Base-by-base conservation (phyloP, 2,113 vertebrate species). In the Rhizomys pruinosus region DNA sequence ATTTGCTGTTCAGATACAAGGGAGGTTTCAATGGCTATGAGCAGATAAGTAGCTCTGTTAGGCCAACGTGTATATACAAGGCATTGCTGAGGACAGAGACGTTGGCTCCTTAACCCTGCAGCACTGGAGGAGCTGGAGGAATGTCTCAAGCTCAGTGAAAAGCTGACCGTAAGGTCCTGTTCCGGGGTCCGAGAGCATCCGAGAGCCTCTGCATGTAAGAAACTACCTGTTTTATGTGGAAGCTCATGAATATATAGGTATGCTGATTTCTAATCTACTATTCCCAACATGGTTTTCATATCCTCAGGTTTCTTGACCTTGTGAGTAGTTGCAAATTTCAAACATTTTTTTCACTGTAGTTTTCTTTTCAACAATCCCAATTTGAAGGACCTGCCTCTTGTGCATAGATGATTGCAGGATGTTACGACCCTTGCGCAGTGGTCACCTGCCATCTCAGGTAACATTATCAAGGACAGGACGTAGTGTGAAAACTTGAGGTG, bases 1-100 rank as follows among this genome's bases (percentile, higher is more conserved):
- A 72, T 87, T 92, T 93, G 32, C 77, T 97, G 92, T 81, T 71
- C 63, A 97, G 92, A 90, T 74, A 59, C 87, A 73, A 64, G 94
- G 71, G 91, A 55, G 77, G 72, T 72, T 97, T 93, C 94, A 89
- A 94, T 91, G 92, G 84, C 94, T 95, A 66, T 89, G 95, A 78
- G 78, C 94, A 96, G 93, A 92, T 87, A 68, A 4, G 92, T 86
- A 84, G 61, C 85, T 97, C 32, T 94, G 87, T 96, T 97, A 87
- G 91, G 63, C 79, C 79, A 69, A 16, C 57, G 34, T 44, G 15
- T 39, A 86, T 79, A 44, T 86, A 82, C 5, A 97, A 96, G 69
- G 20, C 19, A 12, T 13, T 9, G 1, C 52, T 90, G 3, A 92
- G 29, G 77, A 91, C 52, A 92, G 55, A 92, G 89, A 32, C 92